These are phyloP conservation scores for Gibbula magus DNA, from an alignment of 2,888 invertebrate genomes.

Conservation along the genomic window DNA sequence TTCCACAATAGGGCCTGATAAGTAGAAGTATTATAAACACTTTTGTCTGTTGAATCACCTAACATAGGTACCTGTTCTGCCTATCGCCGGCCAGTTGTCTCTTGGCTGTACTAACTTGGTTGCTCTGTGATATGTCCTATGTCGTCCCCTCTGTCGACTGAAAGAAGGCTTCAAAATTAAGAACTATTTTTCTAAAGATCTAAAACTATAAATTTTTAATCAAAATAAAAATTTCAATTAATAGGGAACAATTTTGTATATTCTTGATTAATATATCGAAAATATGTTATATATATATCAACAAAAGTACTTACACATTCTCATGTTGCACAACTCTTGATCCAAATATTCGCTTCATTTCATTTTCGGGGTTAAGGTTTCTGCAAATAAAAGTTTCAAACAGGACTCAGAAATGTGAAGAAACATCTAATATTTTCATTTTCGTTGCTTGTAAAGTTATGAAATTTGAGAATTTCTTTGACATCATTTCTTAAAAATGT, in stretches of 20 bases:
- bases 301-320: conserved; percentile 75
- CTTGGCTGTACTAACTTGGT: conserved; percentile 82
- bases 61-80: conserved; percentile 77
- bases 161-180: background rate
- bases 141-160: conserved; percentile 51
- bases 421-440: background rate
- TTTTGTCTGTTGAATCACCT: too few species aligned
- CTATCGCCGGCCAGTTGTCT: conserved; percentile 84
- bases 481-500: too few species aligned
- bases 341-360: conserved; percentile 88
- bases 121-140: conserved; percentile 76
- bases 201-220: too few species aligned
- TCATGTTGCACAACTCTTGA: conserved; percentile 85
- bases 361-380: conserved; percentile 86
- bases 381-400: conserved; percentile 71
- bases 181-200: too few species aligned
- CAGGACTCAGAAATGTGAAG: background rate
- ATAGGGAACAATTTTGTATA: too few species aligned
- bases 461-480: too few species aligned
- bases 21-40: too few species aligned
- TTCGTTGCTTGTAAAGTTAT: too few species aligned
- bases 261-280: too few species aligned
- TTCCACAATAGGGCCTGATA: too few species aligned
- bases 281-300: too few species aligned
- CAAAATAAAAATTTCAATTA: too few species aligned